Evolutionary conservation across 2,888 invertebrate species (phyloP).

Genomic region (Drosophila colorata): DNA sequence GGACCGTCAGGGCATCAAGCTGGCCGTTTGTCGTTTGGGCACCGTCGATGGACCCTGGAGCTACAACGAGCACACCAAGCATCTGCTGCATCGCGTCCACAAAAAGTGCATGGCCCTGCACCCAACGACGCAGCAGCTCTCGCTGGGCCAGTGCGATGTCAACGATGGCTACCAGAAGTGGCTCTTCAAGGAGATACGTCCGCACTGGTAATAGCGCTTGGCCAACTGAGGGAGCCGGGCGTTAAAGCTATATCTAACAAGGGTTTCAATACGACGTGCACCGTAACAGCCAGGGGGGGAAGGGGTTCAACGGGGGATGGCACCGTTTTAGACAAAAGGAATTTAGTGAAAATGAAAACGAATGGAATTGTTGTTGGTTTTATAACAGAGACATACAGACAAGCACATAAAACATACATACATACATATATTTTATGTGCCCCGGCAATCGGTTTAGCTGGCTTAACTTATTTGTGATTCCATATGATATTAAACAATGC

Average conservation of each 20-base stretch:
- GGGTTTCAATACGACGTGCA: conserved; percentile 68
- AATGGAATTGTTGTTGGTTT: conserved; percentile 60
- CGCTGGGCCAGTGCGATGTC: conserved; percentile 92
- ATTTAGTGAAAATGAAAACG: conserved; percentile 52
- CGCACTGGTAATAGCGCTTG: conserved; percentile 87
- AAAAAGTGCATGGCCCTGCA: conserved; percentile 94
- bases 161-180: conserved; percentile 96
- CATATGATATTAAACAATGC: conserved; percentile 14
- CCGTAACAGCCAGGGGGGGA: conserved; percentile 5
- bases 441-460: conserved; percentile 29
- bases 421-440: conserved; percentile 8
- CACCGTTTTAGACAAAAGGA: conserved; percentile 47
- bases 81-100: conserved; percentile 91
- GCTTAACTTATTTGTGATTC: conserved; percentile 34
- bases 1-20: conserved; percentile 93
- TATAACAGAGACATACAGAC: conserved; percentile 23
- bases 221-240: conserved; percentile 1
- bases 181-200: conserved; percentile 91
- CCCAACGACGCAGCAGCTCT: conserved; percentile 91
- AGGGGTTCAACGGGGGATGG: background rate
- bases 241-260: conserved; percentile 55
- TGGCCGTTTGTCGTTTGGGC: conserved; percentile 95
- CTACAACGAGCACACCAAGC: conserved; percentile 91
- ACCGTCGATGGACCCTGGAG: conserved; percentile 98
- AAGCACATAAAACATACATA: conserved; percentile 3